A percentile compares a stretch with the other conserved stretches of the same genome.
phyloP scores from a whole-genome alignment of 1,140 invertebrate genomes.

The Metaphire vulgaris region DNA sequence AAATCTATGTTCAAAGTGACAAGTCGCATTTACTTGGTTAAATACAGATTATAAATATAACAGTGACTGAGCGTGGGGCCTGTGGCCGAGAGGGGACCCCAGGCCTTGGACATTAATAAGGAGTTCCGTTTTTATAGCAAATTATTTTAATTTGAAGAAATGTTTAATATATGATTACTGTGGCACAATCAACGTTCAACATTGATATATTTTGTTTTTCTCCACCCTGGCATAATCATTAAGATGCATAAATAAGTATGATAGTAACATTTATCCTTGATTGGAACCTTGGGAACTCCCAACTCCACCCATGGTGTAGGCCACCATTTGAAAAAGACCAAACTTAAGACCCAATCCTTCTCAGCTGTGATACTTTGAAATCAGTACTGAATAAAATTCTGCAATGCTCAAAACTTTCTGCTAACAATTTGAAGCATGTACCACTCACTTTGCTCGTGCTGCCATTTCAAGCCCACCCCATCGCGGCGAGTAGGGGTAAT shows the following conservation, averaged over 20 bases:
- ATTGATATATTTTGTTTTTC: too few relatives aligned
- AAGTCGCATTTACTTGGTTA: background rate
- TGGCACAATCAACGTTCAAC: too few relatives aligned
- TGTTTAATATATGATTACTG: too few relatives aligned
- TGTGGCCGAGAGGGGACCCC: background rate
- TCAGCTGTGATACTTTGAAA: background rate
- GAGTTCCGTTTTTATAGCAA: too few relatives aligned
- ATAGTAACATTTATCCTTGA: background rate
- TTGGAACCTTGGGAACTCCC: background rate
- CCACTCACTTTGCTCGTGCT: slow-evolving; percentile 44
- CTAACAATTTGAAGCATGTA: background rate
- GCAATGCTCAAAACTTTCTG: background rate
- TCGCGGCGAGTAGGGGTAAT: slow-evolving; percentile 52
- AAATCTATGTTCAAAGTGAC: too few relatives aligned
- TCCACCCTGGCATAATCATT: too few relatives aligned
- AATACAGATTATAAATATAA: background rate
- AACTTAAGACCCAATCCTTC: background rate
- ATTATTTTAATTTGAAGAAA: too few relatives aligned
- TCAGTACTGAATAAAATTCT: background rate
- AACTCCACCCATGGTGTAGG: too few relatives aligned
- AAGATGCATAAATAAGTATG: too few relatives aligned
- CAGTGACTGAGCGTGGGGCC: background rate
- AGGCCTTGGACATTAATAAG: too few relatives aligned
- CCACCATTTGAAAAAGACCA: too few relatives aligned
- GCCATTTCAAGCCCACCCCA: slow-evolving; percentile 51